Conservation (phyloP, 2,113 vertebrate species). For the Laticauda colubrina region DNA sequence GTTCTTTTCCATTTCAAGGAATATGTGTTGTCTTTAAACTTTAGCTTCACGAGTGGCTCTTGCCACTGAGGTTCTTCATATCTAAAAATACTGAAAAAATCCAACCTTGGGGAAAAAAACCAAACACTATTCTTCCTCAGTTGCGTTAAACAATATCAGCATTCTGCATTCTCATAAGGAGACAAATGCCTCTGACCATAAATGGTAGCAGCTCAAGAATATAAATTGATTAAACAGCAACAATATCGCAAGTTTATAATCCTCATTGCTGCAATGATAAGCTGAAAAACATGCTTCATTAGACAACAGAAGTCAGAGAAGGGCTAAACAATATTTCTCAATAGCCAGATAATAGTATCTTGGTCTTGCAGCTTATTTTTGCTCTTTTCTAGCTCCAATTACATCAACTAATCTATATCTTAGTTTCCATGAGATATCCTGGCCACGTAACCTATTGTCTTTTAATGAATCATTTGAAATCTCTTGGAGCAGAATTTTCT, state of each 20-base stretch:
- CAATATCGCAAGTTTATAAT: background rate
- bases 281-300: background rate
- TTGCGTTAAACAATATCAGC: background rate
- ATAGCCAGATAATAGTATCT: no score
- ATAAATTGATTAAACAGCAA: background rate
- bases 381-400: background rate
- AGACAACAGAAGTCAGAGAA: background rate
- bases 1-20: background rate
- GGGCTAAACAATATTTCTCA: background rate
- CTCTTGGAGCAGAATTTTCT: background rate
- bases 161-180: background rate
- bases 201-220: background rate
- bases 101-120: background rate
- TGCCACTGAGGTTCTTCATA: background rate
- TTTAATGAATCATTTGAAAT: background rate
- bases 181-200: background rate
- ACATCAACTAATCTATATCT: background rate
- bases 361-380: background rate
- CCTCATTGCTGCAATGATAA: background rate
- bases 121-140: background rate
- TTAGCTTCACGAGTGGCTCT: background rate
- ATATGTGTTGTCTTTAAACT: background rate
- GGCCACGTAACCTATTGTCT: background rate
- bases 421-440: background rate
- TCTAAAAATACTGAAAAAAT: background rate